Percentiles rank a stretch among this genome's conserved stretches.
Conservation (phyloP, 53 echinoderm and acorn worm species). For the Mesocentrotus franciscanus region DNA sequence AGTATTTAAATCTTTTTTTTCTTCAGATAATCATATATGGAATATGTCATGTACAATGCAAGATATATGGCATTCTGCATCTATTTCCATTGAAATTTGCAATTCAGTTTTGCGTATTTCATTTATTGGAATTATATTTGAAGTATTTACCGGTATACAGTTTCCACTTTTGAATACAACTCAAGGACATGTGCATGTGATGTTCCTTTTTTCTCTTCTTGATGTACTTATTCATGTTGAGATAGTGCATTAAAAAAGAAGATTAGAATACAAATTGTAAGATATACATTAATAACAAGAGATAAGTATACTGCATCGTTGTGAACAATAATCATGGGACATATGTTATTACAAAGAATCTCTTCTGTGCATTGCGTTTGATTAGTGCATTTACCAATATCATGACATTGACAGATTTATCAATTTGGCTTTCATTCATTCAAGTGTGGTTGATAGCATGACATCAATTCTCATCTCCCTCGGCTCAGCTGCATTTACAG, state of each 20-base stretch:
- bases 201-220: no score
- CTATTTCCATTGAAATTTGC: not conserved
- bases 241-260: not conserved
- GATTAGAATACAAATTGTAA: not conserved
- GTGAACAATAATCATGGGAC: not conserved
- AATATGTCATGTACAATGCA: not conserved
- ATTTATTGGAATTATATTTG: not conserved
- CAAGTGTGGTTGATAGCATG: not conserved
- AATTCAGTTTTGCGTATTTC: not conserved
- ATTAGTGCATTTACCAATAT: not conserved
- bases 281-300: not conserved
- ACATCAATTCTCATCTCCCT: not conserved
- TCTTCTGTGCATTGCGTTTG: not conserved
- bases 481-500: conserved; percentile 14
- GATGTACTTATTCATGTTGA: not conserved
- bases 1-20: not conserved
- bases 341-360: not conserved
- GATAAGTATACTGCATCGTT: not conserved
- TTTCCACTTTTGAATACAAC: not conserved
- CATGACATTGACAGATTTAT: not conserved
- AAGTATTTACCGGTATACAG: no score
- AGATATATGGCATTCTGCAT: not conserved
- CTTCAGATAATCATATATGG: not conserved
- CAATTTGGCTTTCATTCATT: conserved; percentile 1
- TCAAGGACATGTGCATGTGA: not conserved